These are phyloP conservation scores for Acleris sparsana DNA, from an alignment of 2,888 invertebrate species.

Conservation along the genomic window DNA sequence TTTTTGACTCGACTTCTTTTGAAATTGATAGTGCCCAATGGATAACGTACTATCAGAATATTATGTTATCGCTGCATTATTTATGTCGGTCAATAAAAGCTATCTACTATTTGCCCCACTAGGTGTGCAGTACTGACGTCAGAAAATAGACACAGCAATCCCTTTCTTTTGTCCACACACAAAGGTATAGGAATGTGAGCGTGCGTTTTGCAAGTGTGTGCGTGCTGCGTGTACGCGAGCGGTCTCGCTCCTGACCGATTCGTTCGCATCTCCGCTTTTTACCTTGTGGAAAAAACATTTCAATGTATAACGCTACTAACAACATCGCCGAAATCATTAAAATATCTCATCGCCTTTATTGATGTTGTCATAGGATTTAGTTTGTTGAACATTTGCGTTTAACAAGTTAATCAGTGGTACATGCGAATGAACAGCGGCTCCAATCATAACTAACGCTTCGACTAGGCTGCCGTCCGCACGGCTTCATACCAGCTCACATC, in stretches of 20 bases:
- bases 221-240: constrained; percentile 55
- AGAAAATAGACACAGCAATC: constrained; percentile 81
- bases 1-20: background rate
- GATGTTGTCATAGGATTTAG: background rate
- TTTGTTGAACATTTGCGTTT: background rate
- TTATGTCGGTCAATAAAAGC: constrained; percentile 52
- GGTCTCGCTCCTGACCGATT: constrained; percentile 44
- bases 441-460: constrained; percentile 70
- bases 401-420: constrained; percentile 9
- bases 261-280: constrained; percentile 20
- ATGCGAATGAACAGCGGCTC: constrained; percentile 41
- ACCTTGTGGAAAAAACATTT: constrained; percentile 17
- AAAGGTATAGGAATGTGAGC: constrained; percentile 82
- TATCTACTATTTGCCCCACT: constrained; percentile 77
- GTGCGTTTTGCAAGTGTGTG: constrained; percentile 77
- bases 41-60: background rate
- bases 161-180: constrained; percentile 79
- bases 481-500: constrained; percentile 61
- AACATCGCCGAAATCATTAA: background rate
- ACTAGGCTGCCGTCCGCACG: constrained; percentile 67
- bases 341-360: background rate
- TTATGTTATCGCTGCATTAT: background rate
- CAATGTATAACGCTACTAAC: background rate
- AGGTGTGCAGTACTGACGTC: constrained; percentile 82
- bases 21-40: background rate